Percentiles rank a stretch among this genome's conserved stretches.
Conservation (phyloP, 1,140 invertebrate genomes). For the Gryllus bimaculatus region DNA sequence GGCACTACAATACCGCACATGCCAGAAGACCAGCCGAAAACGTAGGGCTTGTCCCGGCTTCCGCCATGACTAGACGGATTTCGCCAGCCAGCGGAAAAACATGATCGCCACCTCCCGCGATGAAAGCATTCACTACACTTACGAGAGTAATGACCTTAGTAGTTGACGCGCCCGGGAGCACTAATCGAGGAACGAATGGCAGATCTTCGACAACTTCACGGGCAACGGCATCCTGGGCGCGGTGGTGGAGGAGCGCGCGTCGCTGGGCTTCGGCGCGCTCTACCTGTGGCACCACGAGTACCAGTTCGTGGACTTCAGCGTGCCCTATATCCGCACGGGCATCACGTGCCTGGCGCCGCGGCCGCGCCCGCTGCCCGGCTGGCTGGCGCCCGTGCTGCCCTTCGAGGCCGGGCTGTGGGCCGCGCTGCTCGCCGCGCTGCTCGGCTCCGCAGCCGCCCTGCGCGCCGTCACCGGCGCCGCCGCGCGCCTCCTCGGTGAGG, state of each 20-base stretch:
- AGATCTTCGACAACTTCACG: slow-evolving; percentile 45
- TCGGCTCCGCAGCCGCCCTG: slow-evolving; percentile 32
- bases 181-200: slow-evolving; percentile 38
- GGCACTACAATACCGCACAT: too few relatives aligned
- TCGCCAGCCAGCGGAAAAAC: too few relatives aligned
- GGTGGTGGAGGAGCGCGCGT: slow-evolving; percentile 43
- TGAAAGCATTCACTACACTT: too few relatives aligned
- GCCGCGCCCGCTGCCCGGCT: slow-evolving; percentile 36
- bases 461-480: slow-evolving; percentile 10
- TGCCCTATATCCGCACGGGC: slow-evolving; percentile 41
- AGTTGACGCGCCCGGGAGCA: slow-evolving; percentile 24
- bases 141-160: too few relatives aligned
- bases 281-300: slow-evolving; percentile 49
- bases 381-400: slow-evolving; percentile 35
- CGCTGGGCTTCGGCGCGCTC: slow-evolving; percentile 45
- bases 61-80: too few relatives aligned
- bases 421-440: slow-evolving; percentile 30
- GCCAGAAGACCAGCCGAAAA: too few relatives aligned
- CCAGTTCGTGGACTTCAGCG: slow-evolving; percentile 43
- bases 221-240: slow-evolving; percentile 39
- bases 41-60: too few relatives aligned
- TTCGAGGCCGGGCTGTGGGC: slow-evolving; percentile 34
- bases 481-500: not conserved
- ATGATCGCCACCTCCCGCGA: too few relatives aligned
- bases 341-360: slow-evolving; percentile 47